Base-by-base conservation (phyloP, 2,888 invertebrate species). In the Eupithecia insigniata region DNA sequence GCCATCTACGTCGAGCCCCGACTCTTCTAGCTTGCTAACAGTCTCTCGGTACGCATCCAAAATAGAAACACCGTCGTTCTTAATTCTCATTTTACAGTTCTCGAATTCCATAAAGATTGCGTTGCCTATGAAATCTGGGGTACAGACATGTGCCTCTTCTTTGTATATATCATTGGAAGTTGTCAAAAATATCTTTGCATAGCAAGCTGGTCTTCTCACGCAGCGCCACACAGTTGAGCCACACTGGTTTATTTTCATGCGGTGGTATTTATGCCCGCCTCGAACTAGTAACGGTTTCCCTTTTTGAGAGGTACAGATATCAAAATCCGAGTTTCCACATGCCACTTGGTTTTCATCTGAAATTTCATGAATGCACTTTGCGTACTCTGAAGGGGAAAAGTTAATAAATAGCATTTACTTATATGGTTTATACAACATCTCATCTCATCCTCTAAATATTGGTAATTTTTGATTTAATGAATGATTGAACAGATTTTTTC, bases 91-190 rank as follows among this genome's bases (percentile, higher is more conserved):
- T 14, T 46, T 46, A 28, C 64, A 73, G 1, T 34, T 43, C n/a
- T 73, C 73, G 1, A 70, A 34, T 46, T 65, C 67, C 46, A 46
- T 67, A 3, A 67, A n/a, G 12, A 64, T 22, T 46, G 34, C 32
- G 34, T 62, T 62, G 22, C 62, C 34, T 5, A 62, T n/a, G 12
- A 62, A n/a, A 32, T 62, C 62, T 14, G 34, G 62, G 18, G 10
- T 32, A 14, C 62, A 62, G 2, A 32, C 34, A 34, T 62, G 62
- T 22, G 18, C 34, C n/a, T 34, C 32, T 26, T 62, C 34, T 62
- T 34, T 62, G 22, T 32, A 32, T 34, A 62, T 34, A n/a, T 22
- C 18, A 10, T 62, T 62, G 8, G 46, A 51, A 10, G n/a, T 22
- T 22, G 46, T 51, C 46, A 51, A 22, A 51, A 51, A 51, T 51